Conservation (phyloP, 2,797 vertebrate genomes). For the Onychomys torridus region DNA sequence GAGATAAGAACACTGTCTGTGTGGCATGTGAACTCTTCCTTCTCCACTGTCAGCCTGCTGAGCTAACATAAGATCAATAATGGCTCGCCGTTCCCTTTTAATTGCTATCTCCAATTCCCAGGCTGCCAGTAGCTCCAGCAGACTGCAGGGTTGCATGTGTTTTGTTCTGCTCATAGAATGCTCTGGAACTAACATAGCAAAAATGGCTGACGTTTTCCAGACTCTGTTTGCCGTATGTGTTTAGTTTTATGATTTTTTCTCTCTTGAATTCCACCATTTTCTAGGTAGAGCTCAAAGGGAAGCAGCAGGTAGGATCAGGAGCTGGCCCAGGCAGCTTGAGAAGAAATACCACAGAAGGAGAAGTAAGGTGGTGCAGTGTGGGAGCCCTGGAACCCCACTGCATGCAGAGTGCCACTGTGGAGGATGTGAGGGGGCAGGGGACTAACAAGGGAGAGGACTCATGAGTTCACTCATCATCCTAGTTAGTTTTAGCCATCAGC, state of each 20-base stretch:
- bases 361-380: neutral
- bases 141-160: neutral
- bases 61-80: conserved; percentile 12
- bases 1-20: neutral
- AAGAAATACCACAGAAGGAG: neutral
- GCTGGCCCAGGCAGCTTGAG: neutral
- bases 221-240: neutral
- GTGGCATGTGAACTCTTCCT: neutral
- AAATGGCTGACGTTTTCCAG: neutral
- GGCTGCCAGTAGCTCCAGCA: neutral
- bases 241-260: conserved; percentile 17
- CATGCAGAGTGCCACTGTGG: neutral
- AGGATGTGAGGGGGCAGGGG: too few species aligned
- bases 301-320: neutral
- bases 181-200: neutral
- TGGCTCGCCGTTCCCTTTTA: conserved; percentile 14
- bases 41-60: neutral
- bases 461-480: neutral
- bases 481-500: neutral
- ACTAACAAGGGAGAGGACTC: neutral
- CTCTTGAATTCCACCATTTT: neutral
- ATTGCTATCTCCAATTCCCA: neutral
- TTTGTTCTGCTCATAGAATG: conserved; percentile 20
- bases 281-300: neutral
- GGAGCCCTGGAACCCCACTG: neutral